Evolutionary conservation across 2,888 invertebrate genomes (phyloP).

Genomic region (Mylabris sibirica): DNA sequence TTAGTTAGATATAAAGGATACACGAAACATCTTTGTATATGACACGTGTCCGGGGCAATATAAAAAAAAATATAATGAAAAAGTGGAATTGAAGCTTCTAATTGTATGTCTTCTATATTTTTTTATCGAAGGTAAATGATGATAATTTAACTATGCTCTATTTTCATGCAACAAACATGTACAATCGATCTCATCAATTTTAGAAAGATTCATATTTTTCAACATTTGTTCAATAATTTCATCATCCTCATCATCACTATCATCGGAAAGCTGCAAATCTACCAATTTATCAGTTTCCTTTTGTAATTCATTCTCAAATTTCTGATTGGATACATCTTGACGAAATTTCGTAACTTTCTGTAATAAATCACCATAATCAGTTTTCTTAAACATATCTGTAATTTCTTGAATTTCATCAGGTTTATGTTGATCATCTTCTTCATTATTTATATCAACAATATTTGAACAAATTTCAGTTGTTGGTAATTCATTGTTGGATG

Average conservation of each 20-base stretch:
- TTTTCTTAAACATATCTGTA: slow-evolving; percentile 12
- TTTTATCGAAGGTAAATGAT: too few relatives aligned
- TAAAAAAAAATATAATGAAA: too few relatives aligned
- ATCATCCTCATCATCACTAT: slow-evolving; percentile 22
- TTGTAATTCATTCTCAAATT: slow-evolving; percentile 14
- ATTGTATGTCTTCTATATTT: too few relatives aligned
- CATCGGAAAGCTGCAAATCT: slow-evolving; percentile 6
- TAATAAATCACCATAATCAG: slow-evolving; percentile 37
- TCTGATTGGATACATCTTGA: slow-evolving; percentile 33
- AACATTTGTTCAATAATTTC: slow-evolving; percentile 21
- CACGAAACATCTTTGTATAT: too few relatives aligned
- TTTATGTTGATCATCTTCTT: neutral
- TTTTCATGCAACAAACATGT: slow-evolving; percentile 5
- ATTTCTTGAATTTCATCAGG: neutral
- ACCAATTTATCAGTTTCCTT: neutral
- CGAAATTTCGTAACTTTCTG: slow-evolving; percentile 44
- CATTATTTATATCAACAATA: neutral
- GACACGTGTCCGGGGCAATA: too few relatives aligned
- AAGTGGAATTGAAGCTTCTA: too few relatives aligned
- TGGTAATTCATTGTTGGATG: slow-evolving; percentile 6
- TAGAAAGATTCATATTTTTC: slow-evolving; percentile 15
- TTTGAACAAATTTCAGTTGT: neutral
- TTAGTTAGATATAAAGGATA: too few relatives aligned
- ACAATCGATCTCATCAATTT: neutral
- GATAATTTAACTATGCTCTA: neutral